Conservation (phyloP, 2,113 vertebrate species). For the Nothobranchius furzeri region DNA sequence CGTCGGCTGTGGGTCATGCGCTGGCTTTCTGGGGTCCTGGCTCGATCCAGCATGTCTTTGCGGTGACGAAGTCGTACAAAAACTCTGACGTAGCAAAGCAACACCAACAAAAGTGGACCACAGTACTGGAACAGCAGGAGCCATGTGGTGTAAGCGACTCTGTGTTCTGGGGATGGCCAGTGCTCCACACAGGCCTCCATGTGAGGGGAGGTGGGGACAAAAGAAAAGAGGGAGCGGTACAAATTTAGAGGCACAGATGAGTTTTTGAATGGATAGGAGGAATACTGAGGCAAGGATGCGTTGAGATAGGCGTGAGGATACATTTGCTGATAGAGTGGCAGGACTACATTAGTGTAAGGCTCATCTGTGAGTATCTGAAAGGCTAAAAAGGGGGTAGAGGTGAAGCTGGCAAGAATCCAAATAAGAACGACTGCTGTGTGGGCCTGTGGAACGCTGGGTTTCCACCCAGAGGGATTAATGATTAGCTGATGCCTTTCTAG, state of each 20-base stretch:
- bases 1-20: constrained; percentile 77
- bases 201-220: constrained; percentile 43
- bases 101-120: constrained; percentile 83
- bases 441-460: constrained; percentile 86
- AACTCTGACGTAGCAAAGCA: constrained; percentile 88
- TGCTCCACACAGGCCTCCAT: constrained; percentile 85
- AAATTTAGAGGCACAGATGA: constrained; percentile 44
- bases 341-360: constrained; percentile 77
- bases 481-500: constrained; percentile 94
- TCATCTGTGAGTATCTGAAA: constrained; percentile 84
- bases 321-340: constrained; percentile 35
- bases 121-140: constrained; percentile 90
- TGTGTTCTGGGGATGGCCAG: constrained; percentile 84
- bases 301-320: constrained; percentile 38
- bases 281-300: constrained; percentile 28
- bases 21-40: constrained; percentile 67
- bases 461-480: constrained; percentile 91
- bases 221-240: constrained; percentile 47
- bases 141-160: constrained; percentile 85
- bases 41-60: constrained; percentile 78
- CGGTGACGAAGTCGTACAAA: constrained; percentile 83
- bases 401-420: constrained; percentile 85
- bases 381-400: constrained; percentile 87
- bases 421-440: constrained; percentile 82
- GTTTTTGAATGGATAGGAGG: constrained; percentile 40